phyloP scores from a whole-genome alignment of 2,888 invertebrate genomes.

The Callinectes sapidus region DNA sequence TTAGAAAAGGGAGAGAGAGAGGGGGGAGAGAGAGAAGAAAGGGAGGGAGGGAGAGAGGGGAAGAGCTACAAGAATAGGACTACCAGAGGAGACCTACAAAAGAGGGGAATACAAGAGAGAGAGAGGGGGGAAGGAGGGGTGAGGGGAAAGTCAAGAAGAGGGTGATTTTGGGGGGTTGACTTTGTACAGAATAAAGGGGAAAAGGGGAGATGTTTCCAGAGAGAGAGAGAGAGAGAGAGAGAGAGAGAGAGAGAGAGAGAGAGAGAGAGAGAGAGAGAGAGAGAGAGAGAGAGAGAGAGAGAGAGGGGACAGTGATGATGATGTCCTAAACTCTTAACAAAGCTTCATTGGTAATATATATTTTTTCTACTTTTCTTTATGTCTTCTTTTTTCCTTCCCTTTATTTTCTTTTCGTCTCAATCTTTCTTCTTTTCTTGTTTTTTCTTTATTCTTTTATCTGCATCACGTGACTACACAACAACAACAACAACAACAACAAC shows the following conservation, averaged over 20 bases:
- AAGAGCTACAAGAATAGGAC: background rate
- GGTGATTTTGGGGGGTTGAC: background rate
- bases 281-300: too few species aligned
- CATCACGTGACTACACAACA: too few species aligned
- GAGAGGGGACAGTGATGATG: too few species aligned
- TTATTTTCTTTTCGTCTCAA: too few species aligned
- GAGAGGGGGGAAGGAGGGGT: background rate
- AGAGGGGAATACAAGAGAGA: background rate
- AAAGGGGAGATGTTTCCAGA: background rate
- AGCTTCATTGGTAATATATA: too few species aligned
- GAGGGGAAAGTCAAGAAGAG: background rate
- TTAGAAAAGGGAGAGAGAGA: background rate
- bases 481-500: too few species aligned
- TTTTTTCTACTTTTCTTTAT: too few species aligned
- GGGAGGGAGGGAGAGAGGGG: background rate
- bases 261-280: too few species aligned
- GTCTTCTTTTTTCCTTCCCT: too few species aligned
- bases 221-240: constrained; percentile 13
- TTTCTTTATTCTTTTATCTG: too few species aligned
- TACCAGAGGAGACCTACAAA: background rate
- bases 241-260: background rate
- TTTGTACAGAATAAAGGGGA: background rate
- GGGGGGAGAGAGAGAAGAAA: background rate
- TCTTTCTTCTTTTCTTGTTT: too few species aligned
- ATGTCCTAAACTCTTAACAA: too few species aligned